Evolutionary conservation across 2,113 vertebrate genomes (phyloP), one percentile per base, ranked within the genome.

Genomic region (Brachypteracias leptosomus): DNA sequence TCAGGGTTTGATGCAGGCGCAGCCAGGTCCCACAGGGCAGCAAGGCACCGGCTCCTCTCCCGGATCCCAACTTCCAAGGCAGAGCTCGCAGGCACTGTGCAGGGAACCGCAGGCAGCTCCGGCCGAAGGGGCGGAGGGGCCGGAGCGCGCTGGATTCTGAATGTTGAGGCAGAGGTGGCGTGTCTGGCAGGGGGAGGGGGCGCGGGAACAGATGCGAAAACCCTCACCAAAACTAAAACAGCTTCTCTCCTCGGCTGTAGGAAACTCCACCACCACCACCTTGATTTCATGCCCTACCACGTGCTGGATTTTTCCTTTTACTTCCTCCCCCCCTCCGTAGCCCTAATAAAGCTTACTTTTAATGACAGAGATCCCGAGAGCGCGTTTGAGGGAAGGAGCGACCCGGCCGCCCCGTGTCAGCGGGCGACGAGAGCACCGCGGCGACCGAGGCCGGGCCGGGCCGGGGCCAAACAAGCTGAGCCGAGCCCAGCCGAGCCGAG

Each of bases 231-330:
- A 96, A 79, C 74, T 85, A 54, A 70, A 63, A 79, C 42, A 36
- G 33, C 22, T 78, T 79, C 67, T 72, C 66, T 59, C 52, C 55
- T 22, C 9, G 52, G 7, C 65, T 33, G 35, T 72, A 74, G 31
- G 79, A 92, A 93, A 92, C 21, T 86, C 88, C 85, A 16, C 21
- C 40, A 24, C 33, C 63, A 11, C 57, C 84, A 88, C 91, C 96
- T 96, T 59, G 73, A 91, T 93, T 97, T 96, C 89, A 94, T 59
- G 83, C 59, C 82, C 62, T 81, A 92, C 74, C 97, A 90, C 96
- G 70, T 89, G 93, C 85, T 73, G 79, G 31, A n/a, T 67, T 95
- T 90, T 78, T 54, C 61, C 33, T 33, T 70, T 63, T 85, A n/a
- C n/a, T n/a, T 3, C 4, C 15, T 31, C 17, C 25, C 26, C 9